Percentiles rank a stretch among this genome's conserved stretches.
These are phyloP conservation scores for Rhodophaea formosa DNA, from an alignment of 2,888 invertebrate species.

Conservation along the genomic window DNA sequence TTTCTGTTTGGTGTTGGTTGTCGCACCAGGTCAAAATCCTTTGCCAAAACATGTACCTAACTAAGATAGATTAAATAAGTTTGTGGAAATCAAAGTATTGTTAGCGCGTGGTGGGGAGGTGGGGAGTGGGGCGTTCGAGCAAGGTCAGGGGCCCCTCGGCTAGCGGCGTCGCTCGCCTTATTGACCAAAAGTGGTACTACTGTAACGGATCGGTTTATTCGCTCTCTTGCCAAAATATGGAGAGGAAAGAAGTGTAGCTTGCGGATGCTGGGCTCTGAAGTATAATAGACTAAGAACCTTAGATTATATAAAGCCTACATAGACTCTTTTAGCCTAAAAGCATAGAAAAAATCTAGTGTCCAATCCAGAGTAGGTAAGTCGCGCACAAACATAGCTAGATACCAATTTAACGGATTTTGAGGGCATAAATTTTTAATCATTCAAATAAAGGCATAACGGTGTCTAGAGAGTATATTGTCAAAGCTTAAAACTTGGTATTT, in stretches of 20 bases:
- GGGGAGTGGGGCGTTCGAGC: slow-evolving; percentile 41
- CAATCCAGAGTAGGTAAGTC: too few species aligned
- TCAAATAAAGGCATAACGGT: too few species aligned
- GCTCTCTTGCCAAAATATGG: slow-evolving; percentile 4
- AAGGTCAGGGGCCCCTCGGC: slow-evolving; percentile 70
- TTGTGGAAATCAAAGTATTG: slow-evolving; percentile 57
- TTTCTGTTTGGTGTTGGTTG: not conserved
- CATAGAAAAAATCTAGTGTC: too few species aligned
- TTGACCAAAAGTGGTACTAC: slow-evolving; percentile 21
- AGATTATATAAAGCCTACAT: too few species aligned
- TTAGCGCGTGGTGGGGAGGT: slow-evolving; percentile 37
- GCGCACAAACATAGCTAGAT: too few species aligned
- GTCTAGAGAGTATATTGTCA: too few species aligned
- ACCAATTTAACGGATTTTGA: too few species aligned
- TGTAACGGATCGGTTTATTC: slow-evolving; percentile 19
- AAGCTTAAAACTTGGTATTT: too few species aligned
- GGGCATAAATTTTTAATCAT: too few species aligned
- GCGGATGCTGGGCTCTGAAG: too few species aligned
- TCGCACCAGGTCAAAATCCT: slow-evolving; percentile 9
- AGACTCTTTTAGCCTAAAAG: too few species aligned
- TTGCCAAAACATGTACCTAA: slow-evolving; percentile 23
- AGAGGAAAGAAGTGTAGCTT: not conserved
- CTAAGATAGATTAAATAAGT: slow-evolving; percentile 51
- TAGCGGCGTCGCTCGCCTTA: slow-evolving; percentile 29
- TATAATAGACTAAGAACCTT: too few species aligned